phyloP scores from a whole-genome alignment of 2,113 vertebrate genomes.

The Hypanus sabinus region DNA sequence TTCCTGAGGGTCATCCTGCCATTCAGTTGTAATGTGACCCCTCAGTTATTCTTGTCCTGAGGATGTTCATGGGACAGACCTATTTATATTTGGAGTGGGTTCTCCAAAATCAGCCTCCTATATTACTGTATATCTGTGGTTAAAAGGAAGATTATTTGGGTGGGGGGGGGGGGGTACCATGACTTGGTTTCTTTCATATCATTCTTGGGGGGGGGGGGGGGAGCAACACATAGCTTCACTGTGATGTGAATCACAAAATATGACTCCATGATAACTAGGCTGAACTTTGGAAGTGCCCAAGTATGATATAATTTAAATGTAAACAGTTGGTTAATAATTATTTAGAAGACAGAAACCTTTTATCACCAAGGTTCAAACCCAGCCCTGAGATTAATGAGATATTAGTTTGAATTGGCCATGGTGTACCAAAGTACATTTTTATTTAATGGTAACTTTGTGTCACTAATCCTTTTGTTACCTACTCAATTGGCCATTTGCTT shows the following conservation, averaged over 20 bases:
- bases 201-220: no score
- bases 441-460: not conserved
- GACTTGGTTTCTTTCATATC: not conserved
- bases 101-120: not conserved
- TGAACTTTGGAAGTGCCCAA: not conserved
- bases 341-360: not conserved
- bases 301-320: not conserved
- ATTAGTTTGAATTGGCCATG: not conserved
- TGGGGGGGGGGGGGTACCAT: not conserved
- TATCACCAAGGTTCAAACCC: not conserved
- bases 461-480: not conserved
- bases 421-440: not conserved
- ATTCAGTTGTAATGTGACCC: constrained; percentile 24
- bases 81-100: constrained; percentile 21
- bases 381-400: not conserved
- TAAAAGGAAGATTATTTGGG: not conserved
- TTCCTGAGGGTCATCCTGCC: constrained; percentile 30
- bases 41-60: constrained; percentile 29
- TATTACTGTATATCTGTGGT: not conserved
- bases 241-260: not conserved
- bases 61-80: constrained; percentile 12
- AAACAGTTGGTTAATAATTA: not conserved
- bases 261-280: not conserved
- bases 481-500: no score
- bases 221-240: not conserved